phyloP scores from a whole-genome alignment of 1,140 invertebrate species.

The Helicoverpa zea region DNA sequence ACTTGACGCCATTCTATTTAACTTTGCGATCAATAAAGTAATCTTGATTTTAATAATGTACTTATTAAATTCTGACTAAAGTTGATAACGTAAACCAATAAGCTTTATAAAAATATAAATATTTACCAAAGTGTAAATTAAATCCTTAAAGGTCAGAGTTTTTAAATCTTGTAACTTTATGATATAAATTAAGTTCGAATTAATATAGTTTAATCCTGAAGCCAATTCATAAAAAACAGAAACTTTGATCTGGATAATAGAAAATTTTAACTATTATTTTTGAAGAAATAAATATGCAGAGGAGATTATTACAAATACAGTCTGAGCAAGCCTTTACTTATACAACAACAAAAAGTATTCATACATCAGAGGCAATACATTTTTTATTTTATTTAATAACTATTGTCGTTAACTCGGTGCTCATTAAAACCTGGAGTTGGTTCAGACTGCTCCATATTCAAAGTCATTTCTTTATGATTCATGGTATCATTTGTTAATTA shows the following conservation, averaged over 20 bases:
- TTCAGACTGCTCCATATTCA: slow-evolving; percentile 13
- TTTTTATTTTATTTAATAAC: slow-evolving; percentile 23
- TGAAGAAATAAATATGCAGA: too few relatives aligned
- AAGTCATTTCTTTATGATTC: slow-evolving; percentile 11
- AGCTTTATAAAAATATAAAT: neutral
- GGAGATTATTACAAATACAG: neutral
- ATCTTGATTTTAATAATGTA: neutral
- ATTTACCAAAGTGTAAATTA: neutral
- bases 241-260: too few relatives aligned
- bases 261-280: too few relatives aligned
- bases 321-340: slow-evolving; percentile 1
- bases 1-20: too few relatives aligned
- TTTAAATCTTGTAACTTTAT: too few relatives aligned
- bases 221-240: too few relatives aligned
- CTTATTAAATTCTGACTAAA: neutral
- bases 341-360: neutral
- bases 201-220: too few relatives aligned
- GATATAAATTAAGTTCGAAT: too few relatives aligned
- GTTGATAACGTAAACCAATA: slow-evolving; percentile 4
- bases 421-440: slow-evolving; percentile 10
- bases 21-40: too few relatives aligned
- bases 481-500: slow-evolving; percentile 35
- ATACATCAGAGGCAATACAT: neutral
- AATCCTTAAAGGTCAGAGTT: too few relatives aligned
- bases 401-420: slow-evolving; percentile 24